phyloP scores from a whole-genome alignment of 2,797 vertebrate genomes.

The Sebastes flavidus region DNA sequence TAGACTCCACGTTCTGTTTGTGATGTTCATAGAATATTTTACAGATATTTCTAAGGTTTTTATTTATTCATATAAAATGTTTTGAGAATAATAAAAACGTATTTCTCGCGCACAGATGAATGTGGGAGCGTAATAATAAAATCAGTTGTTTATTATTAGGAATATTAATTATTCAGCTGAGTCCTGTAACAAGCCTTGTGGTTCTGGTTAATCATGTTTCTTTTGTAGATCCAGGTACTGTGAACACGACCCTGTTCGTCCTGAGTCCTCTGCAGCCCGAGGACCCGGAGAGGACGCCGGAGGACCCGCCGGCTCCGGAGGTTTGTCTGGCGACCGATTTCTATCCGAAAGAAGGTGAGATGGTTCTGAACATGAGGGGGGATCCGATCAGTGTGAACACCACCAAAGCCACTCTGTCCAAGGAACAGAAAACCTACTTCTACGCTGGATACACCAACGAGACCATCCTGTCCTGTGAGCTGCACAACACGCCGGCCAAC shows the following conservation, averaged over 20 bases:
- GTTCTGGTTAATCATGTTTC: not conserved
- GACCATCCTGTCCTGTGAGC: conserved; percentile 14
- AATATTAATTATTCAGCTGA: not conserved
- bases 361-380: not conserved
- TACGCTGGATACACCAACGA: conserved; percentile 21
- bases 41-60: too few relatives aligned
- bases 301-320: accelerated
- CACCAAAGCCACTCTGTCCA: not conserved
- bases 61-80: too few relatives aligned
- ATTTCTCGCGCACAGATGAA: not conserved
- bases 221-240: not conserved
- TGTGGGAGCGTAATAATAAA: not conserved
- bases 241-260: conserved; percentile 14
- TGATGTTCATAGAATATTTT: not conserved
- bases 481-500: accelerated
- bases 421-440: not conserved
- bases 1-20: too few relatives aligned
- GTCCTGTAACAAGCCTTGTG: not conserved
- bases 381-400: accelerated
- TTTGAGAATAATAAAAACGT: too few relatives aligned
- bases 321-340: conserved; percentile 68
- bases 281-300: accelerated
- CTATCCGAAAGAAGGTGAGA: accelerated
- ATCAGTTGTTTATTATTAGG: not conserved
- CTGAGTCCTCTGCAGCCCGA: not conserved